Evolutionary conservation across 1,140 invertebrate genomes (phyloP).

Genomic region (Cydia splendana): DNA sequence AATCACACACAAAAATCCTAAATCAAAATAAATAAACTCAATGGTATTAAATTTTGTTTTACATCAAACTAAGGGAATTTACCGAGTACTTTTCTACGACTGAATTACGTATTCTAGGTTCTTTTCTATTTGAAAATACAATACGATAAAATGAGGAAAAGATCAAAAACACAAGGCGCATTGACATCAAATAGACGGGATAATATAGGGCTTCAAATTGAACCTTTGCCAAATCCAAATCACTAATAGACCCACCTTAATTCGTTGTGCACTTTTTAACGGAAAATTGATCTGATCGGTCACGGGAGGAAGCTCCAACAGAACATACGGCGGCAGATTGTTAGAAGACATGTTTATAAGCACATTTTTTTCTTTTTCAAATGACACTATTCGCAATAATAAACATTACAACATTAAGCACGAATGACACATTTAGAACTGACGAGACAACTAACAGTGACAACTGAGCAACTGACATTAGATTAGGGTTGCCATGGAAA

Average conservation of each 20-base stretch:
- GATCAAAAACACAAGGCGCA: background rate
- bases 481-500: too few species aligned
- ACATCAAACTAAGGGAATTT: too few species aligned
- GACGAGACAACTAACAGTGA: too few species aligned
- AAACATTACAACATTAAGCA: slow-evolving; percentile 15
- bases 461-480: too few species aligned
- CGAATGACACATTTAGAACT: too few species aligned
- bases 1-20: too few species aligned
- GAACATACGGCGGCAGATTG: slow-evolving; percentile 63
- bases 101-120: too few species aligned
- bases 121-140: background rate
- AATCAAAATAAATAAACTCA: too few species aligned
- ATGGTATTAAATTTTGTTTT: too few species aligned
- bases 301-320: slow-evolving; percentile 71
- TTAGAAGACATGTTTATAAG: slow-evolving; percentile 58
- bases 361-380: slow-evolving; percentile 22
- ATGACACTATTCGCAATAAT: background rate
- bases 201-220: slow-evolving; percentile 13
- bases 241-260: slow-evolving; percentile 65
- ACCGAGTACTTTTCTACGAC: too few species aligned
- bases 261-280: slow-evolving; percentile 70
- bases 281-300: slow-evolving; percentile 70
- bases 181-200: background rate
- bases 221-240: slow-evolving; percentile 17
- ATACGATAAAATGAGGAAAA: background rate